Percentiles rank a stretch among this genome's conserved stretches.
phyloP scores from a whole-genome alignment of 2,113 vertebrate species.

The Petrocephalus microphthalmus region DNA sequence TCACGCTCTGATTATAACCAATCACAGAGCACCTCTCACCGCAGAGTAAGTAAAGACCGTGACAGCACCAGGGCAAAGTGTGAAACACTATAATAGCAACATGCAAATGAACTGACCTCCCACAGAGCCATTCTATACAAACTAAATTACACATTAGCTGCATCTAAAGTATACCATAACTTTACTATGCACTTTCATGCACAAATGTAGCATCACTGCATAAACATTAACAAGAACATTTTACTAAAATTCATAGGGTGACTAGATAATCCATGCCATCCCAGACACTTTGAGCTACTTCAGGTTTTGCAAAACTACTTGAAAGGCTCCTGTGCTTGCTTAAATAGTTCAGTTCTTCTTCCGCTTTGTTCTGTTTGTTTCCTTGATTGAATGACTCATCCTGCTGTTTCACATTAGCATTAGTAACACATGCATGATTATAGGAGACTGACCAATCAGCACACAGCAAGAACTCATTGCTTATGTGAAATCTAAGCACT shows the following conservation, averaged over 20 bases:
- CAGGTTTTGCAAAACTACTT: too few relatives aligned
- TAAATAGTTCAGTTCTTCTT: too few relatives aligned
- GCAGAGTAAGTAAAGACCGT: not conserved
- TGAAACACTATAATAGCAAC: not conserved
- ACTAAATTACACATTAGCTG: not conserved
- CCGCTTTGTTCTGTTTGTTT: too few relatives aligned
- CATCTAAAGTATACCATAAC: not conserved
- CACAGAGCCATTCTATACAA: not conserved
- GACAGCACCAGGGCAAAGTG: not conserved
- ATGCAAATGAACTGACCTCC: not conserved
- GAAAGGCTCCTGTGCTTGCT: too few relatives aligned
- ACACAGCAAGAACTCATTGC: too few relatives aligned
- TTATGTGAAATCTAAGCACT: too few relatives aligned
- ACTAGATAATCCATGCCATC: too few relatives aligned
- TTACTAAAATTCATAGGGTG: not conserved
- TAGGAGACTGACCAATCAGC: too few relatives aligned
- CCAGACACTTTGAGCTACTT: too few relatives aligned
- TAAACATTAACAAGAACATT: not conserved
- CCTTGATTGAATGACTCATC: too few relatives aligned
- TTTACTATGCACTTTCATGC: not conserved
- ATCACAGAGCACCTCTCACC: not conserved
- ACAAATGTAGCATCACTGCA: not conserved
- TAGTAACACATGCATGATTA: too few relatives aligned
- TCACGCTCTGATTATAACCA: not conserved
- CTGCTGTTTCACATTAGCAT: too few relatives aligned